Conservation (phyloP, 1,140 invertebrate species). For the Protaetia brevitarsis region DNA sequence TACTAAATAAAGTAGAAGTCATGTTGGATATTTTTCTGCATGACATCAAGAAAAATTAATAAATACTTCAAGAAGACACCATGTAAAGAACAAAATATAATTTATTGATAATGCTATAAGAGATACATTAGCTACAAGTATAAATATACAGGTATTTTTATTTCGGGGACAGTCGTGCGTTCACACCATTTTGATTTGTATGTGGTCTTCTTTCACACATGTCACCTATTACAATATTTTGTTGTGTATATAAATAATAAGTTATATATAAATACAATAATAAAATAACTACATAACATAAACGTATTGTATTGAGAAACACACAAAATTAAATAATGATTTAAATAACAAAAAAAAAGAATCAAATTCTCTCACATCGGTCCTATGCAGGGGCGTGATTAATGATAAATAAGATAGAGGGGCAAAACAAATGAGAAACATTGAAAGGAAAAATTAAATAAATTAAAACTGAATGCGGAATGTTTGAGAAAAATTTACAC, state of each 20-base stretch:
- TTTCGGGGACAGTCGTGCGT: constrained; percentile 22
- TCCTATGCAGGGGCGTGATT: constrained; percentile 28
- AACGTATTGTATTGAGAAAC: constrained; percentile 48
- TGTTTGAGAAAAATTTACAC: constrained; percentile 43
- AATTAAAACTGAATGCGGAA: constrained; percentile 46
- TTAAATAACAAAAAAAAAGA: constrained; percentile 49
- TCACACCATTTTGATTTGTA: constrained; percentile 25
- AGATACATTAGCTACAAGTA: constrained; percentile 45
- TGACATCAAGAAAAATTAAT: no score
- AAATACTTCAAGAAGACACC: background rate
- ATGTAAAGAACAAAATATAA: constrained; percentile 48
- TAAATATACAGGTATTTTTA: constrained; percentile 47
- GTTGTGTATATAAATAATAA: constrained; percentile 49
- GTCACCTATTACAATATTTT: constrained; percentile 38
- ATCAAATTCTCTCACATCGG: constrained; percentile 43
- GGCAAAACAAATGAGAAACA: constrained; percentile 36
- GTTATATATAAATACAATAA: constrained; percentile 49
- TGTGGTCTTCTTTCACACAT: constrained; percentile 38
- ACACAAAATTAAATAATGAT: constrained; percentile 50
- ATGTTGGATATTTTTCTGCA: no score
- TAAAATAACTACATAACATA: constrained; percentile 51
- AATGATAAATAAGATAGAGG: constrained; percentile 20
- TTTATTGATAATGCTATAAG: constrained; percentile 49
- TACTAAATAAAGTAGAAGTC: no score
- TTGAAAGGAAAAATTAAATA: constrained; percentile 38